Conservation (phyloP, 2,113 vertebrate genomes). For the Gnathonemus longibarbis region DNA sequence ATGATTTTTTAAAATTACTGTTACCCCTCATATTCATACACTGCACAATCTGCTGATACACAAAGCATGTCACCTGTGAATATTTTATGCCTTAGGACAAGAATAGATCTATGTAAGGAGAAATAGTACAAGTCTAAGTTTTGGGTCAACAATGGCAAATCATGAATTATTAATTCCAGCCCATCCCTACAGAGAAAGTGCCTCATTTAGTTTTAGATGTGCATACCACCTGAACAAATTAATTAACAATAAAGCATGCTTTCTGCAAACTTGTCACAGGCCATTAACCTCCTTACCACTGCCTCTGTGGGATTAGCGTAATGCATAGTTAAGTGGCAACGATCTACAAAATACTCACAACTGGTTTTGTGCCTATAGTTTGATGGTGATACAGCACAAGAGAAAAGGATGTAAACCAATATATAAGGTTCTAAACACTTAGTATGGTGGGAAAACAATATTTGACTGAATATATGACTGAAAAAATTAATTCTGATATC, state of each 20-base stretch:
- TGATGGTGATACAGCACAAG: background rate
- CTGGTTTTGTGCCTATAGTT: background rate
- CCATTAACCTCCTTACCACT: conserved; percentile 13
- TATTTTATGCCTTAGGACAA: background rate
- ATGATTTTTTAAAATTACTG: background rate
- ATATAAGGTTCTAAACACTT: background rate
- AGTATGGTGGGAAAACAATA: background rate
- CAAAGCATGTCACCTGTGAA: background rate
- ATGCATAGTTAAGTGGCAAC: background rate
- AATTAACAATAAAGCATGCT: conserved; percentile 12
- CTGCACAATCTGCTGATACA: background rate
- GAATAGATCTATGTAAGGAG: background rate
- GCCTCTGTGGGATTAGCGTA: background rate
- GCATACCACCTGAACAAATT: conserved; percentile 18
- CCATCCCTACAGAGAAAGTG: background rate
- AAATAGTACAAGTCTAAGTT: background rate
- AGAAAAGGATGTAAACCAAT: background rate
- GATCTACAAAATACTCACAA: background rate
- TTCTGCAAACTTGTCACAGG: conserved; percentile 6
- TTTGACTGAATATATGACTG: background rate
- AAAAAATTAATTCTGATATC: background rate
- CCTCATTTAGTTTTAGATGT: conserved; percentile 2
- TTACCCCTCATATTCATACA: background rate
- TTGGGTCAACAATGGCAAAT: conserved; percentile 4
- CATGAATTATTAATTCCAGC: conserved; percentile 10